A percentile compares a stretch with the other conserved stretches of the same genome.
phyloP scores from a whole-genome alignment of 2,888 invertebrate species.

The Branchipolynoe longqiensis region DNA sequence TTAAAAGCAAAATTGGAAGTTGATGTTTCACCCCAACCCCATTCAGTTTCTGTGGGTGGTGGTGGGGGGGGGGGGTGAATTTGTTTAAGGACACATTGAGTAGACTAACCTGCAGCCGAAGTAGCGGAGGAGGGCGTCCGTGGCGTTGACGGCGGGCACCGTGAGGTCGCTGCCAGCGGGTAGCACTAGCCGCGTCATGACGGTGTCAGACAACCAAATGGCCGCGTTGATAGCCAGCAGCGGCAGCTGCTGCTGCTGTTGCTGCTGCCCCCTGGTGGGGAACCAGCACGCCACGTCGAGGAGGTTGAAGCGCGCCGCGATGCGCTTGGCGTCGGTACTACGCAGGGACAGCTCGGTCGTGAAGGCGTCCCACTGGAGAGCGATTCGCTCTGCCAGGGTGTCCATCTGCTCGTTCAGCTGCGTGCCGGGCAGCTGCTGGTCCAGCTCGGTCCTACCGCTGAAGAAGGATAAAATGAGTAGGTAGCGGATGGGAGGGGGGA shows the following conservation, averaged over 20 bases:
- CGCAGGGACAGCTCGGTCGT: background rate
- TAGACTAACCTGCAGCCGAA: slow-evolving; percentile 34
- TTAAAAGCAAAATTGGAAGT: too few species aligned
- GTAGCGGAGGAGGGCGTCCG: slow-evolving; percentile 33
- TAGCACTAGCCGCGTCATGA: background rate
- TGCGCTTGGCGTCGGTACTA: slow-evolving; percentile 11
- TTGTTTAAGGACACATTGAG: too few species aligned
- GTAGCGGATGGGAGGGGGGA: too few species aligned
- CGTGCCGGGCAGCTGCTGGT: background rate
- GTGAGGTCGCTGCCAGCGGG: background rate
- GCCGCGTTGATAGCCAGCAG: slow-evolving; percentile 29
- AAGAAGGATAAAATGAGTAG: too few species aligned
- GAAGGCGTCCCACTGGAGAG: background rate
- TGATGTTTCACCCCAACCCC: too few species aligned
- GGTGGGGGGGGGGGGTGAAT: too few species aligned
- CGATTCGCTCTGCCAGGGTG: background rate
- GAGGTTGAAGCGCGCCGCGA: slow-evolving; percentile 8
- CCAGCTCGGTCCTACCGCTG: background rate
- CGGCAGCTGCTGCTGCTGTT: background rate
- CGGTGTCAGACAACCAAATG: slow-evolving; percentile 14
- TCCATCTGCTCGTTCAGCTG: background rate
- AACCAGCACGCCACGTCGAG: slow-evolving; percentile 37
- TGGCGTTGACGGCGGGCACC: slow-evolving; percentile 28
- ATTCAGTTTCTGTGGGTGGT: too few species aligned
- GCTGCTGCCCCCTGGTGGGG: background rate